phyloP scores from a whole-genome alignment of 2,888 invertebrate genomes.

The Synanthedon formicaeformis region DNA sequence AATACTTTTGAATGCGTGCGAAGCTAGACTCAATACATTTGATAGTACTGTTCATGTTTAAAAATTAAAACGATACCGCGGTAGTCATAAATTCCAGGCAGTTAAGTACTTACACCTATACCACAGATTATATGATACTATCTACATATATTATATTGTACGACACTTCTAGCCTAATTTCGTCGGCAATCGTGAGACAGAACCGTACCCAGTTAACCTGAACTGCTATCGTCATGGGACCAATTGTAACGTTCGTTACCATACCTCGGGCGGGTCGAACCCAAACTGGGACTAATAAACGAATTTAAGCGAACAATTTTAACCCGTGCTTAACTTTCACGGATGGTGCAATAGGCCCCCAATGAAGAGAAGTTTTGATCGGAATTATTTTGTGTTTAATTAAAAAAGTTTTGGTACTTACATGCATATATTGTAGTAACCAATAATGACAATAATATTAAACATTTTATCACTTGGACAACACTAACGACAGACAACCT shows the following conservation, averaged over 20 bases:
- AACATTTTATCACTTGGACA: no score
- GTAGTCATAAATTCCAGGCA: no score
- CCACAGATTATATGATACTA: no score
- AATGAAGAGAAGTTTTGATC: constrained; percentile 28
- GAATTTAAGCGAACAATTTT: constrained; percentile 62
- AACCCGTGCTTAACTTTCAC: constrained; percentile 50
- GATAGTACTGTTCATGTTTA: no score
- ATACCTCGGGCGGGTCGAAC: constrained; percentile 12
- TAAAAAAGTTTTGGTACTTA: constrained; percentile 23
- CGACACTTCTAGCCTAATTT: constrained; percentile 38
- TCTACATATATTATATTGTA: constrained; percentile 10
- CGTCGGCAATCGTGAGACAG: constrained; percentile 25
- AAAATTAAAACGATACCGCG: no score
- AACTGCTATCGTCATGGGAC: constrained; percentile 47
- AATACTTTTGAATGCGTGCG: no score
- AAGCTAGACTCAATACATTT: no score
- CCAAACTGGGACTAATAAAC: constrained; percentile 46
- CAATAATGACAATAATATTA: no score
- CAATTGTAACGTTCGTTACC: constrained; percentile 49
- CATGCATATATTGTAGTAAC: no score
- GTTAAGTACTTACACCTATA: no score
- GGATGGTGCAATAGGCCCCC: constrained; percentile 19
- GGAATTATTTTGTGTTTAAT: constrained; percentile 20
- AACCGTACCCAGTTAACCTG: constrained; percentile 38
- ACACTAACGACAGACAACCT: no score